Conservation (phyloP, 1,140 invertebrate species). For the Drosophila quadrilineata region DNA sequence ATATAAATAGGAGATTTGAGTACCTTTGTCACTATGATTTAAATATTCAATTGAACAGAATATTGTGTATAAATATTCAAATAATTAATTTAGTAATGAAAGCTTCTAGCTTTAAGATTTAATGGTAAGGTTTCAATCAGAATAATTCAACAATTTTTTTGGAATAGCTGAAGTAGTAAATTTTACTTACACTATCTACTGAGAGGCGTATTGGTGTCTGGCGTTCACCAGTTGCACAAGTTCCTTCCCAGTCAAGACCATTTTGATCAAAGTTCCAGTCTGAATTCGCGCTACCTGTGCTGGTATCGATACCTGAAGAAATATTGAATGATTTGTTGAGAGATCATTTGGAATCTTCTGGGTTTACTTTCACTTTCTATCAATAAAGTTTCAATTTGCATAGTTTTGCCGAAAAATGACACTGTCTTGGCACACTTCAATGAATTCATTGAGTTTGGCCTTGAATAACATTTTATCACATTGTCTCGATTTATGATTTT, state of each 20-base stretch:
- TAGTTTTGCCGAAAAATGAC: too few relatives aligned
- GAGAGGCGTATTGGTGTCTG: conserved; percentile 25
- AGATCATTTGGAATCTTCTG: neutral
- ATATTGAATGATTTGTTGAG: too few relatives aligned
- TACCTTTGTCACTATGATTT: too few relatives aligned
- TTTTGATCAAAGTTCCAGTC: conserved; percentile 20
- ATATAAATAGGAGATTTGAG: too few relatives aligned
- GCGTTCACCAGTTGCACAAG: conserved; percentile 9
- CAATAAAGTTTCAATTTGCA: neutral
- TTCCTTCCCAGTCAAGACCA: conserved; percentile 27
- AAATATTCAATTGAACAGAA: too few relatives aligned
- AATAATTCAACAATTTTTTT: too few relatives aligned
- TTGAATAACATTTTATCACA: neutral
- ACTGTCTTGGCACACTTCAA: neutral
- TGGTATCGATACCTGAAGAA: conserved; percentile 6
- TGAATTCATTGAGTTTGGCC: neutral
- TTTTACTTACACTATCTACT: conserved; percentile 15
- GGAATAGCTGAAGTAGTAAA: too few relatives aligned
- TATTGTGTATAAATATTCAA: too few relatives aligned
- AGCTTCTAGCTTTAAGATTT: too few relatives aligned
- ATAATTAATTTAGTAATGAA: too few relatives aligned
- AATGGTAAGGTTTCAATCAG: too few relatives aligned
- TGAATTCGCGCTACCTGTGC: neutral
- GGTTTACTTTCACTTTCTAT: conserved; percentile 13
- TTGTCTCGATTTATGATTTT: neutral